These are phyloP conservation scores for Nomada flava DNA, from an alignment of 2,888 invertebrate genomes.

Conservation along the genomic window DNA sequence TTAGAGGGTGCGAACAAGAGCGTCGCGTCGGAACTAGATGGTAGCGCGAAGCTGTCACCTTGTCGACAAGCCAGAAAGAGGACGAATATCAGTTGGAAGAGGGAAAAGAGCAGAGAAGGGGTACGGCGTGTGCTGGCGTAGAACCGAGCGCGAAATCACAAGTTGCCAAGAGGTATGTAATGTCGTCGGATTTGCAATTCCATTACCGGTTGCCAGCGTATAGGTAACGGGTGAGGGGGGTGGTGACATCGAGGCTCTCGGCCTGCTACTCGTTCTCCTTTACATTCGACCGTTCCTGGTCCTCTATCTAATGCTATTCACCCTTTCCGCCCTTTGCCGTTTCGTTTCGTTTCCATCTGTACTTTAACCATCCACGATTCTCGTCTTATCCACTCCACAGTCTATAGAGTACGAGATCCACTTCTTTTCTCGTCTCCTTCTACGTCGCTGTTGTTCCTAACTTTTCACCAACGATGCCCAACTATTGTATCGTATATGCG, in stretches of 20 bases:
- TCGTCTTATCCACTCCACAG: not conserved
- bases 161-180: constrained; percentile 83
- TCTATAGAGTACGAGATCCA: too few species aligned
- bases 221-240: constrained; percentile 73
- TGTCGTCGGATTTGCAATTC: constrained; percentile 83
- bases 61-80: constrained; percentile 16
- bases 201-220: constrained; percentile 77
- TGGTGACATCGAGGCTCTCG: constrained; percentile 51
- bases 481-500: constrained; percentile 36
- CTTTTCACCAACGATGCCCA: constrained; percentile 23
- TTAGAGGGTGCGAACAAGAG: constrained; percentile 40
- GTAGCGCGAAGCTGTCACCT: constrained; percentile 1
- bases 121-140: constrained; percentile 63
- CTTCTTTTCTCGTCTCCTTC: too few species aligned
- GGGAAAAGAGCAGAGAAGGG: not conserved
- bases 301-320: not conserved
- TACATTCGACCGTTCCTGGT: constrained; percentile 20
- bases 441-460: not conserved
- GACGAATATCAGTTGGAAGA: not conserved
- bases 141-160: constrained; percentile 80
- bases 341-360: not conserved
- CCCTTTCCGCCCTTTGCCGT: constrained; percentile 4
- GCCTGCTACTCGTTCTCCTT: constrained; percentile 31
- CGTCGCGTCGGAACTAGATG: constrained; percentile 29
- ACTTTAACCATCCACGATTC: not conserved